phyloP scores from a whole-genome alignment of 2,797 vertebrate genomes.

The Rhynchotus rufescens region DNA sequence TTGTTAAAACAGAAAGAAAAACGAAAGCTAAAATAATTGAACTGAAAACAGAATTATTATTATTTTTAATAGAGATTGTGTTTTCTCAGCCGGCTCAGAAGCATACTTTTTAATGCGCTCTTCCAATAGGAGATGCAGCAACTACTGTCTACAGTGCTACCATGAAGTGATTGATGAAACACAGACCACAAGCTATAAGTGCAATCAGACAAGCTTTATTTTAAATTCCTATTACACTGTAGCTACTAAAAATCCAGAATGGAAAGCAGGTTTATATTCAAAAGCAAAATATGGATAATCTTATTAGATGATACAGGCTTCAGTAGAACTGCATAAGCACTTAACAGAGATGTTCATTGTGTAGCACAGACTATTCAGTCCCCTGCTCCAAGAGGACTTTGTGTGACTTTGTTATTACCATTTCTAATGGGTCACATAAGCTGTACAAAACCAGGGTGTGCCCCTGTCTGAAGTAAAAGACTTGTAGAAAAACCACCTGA shows the following conservation, averaged over 20 bases:
- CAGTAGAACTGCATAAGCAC: background rate
- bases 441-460: background rate
- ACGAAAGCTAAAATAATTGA: background rate
- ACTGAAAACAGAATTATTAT: background rate
- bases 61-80: background rate
- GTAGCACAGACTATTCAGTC: background rate
- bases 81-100: background rate
- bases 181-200: background rate
- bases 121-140: background rate
- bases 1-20: background rate
- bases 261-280: slow-evolving; percentile 37
- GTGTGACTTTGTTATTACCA: background rate
- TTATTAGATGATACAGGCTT: background rate
- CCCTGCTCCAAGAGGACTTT: background rate
- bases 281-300: slow-evolving; percentile 33
- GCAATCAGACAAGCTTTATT: slow-evolving; percentile 71
- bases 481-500: background rate
- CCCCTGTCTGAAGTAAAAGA: background rate
- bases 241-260: slow-evolving; percentile 29
- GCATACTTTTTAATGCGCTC: background rate
- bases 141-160: background rate
- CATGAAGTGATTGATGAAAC: background rate
- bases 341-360: background rate
- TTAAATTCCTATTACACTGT: slow-evolving; percentile 54
- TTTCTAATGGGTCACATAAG: background rate